Conservation (phyloP, 1,140 invertebrate genomes). For the Hypothenemus hampei region DNA sequence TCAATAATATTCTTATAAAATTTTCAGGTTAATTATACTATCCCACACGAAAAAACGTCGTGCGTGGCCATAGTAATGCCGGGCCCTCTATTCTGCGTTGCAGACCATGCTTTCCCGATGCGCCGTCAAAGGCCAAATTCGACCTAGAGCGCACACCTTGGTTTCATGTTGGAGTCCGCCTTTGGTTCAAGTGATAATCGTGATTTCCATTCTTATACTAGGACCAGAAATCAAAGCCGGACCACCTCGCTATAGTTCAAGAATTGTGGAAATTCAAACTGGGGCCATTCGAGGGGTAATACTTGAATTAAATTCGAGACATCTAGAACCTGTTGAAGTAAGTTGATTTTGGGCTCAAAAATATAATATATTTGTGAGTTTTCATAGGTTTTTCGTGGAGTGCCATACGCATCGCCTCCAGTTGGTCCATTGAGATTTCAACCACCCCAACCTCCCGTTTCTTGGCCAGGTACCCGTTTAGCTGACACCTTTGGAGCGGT, state of each 20-base stretch:
- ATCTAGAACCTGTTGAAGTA: conserved; percentile 74
- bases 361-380: too few species aligned
- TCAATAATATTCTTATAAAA: too few species aligned
- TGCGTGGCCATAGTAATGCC: conserved; percentile 19
- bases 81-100: conserved; percentile 2
- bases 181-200: not conserved
- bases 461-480: conserved; percentile 67
- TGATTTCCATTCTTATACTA: conserved; percentile 4
- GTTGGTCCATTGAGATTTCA: conserved; percentile 61
- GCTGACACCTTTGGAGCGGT: conserved; percentile 70
- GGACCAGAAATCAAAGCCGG: conserved; percentile 8
- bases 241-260: conserved; percentile 54
- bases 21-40: not conserved
- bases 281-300: conserved; percentile 66
- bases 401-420: conserved; percentile 80
- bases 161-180: not conserved
- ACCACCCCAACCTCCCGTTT: conserved; percentile 59
- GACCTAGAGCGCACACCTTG: not conserved
- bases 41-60: conserved; percentile 2
- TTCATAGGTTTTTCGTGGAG: conserved; percentile 57
- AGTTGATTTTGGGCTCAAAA: too few species aligned
- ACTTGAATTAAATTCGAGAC: conserved; percentile 67
- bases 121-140: conserved; percentile 13
- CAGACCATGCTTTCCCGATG: conserved; percentile 27
- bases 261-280: conserved; percentile 60